These are phyloP conservation scores for Sminthurinus signatus DNA, from an alignment of 1,140 invertebrate species.

Conservation along the genomic window DNA sequence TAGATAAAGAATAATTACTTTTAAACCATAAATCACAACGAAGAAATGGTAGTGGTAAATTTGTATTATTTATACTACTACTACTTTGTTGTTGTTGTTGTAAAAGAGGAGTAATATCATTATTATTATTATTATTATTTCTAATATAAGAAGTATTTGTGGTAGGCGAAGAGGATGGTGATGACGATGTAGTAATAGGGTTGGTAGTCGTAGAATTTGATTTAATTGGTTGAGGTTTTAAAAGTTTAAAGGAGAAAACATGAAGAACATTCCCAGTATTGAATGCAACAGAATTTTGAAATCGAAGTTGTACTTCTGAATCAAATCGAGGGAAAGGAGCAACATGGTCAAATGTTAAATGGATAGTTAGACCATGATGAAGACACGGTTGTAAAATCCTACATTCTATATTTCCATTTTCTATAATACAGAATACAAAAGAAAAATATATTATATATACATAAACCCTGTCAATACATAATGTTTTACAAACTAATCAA, in stretches of 20 bases:
- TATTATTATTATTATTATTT: not conserved
- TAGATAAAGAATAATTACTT: not conserved
- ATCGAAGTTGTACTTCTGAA: slow-evolving; percentile 56
- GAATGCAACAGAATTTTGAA: slow-evolving; percentile 58
- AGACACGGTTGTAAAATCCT: slow-evolving; percentile 49
- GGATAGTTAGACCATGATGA: slow-evolving; percentile 60
- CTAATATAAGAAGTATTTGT: not conserved
- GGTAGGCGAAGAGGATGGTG: not conserved
- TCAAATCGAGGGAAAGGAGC: slow-evolving; percentile 61
- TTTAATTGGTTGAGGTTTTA: slow-evolving; percentile 15
- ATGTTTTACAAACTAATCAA: not conserved
- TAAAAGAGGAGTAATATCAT: not conserved
- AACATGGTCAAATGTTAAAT: slow-evolving; percentile 61
- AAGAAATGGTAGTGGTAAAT: slow-evolving; percentile 12
- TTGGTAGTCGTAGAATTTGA: not conserved
- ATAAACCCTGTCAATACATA: not conserved
- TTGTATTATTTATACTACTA: not conserved
- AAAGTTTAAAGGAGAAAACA: slow-evolving; percentile 47
- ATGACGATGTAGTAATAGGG: not conserved
- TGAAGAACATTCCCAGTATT: slow-evolving; percentile 67
- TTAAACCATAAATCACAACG: slow-evolving; percentile 32
- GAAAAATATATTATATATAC: not conserved
- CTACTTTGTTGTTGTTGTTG: not conserved
- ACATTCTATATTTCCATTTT: not conserved
- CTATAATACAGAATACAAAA: not conserved